Conservation (phyloP, 2,113 vertebrate genomes). For the Rhineura floridana region DNA sequence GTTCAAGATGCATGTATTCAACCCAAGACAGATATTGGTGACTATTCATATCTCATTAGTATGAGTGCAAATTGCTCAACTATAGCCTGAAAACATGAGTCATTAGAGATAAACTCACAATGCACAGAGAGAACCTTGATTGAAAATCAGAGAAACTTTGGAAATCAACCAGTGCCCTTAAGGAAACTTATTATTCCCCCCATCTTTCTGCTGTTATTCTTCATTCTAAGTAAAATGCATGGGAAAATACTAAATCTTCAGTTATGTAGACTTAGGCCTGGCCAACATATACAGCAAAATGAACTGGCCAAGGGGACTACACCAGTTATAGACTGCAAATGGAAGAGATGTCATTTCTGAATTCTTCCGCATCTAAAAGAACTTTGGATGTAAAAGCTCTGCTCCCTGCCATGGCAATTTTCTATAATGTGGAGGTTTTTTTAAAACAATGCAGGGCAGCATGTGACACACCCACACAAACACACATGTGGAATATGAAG, state of each 20-base stretch:
- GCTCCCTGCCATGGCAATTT: not conserved
- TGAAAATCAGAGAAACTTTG: conserved; percentile 34
- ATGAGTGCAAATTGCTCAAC: conserved; percentile 22
- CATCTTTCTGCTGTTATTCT: not conserved
- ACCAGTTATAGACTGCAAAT: not conserved
- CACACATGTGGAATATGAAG: not conserved
- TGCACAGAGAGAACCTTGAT: not conserved
- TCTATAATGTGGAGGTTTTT: not conserved
- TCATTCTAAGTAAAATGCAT: rapidly evolving
- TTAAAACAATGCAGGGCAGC: not conserved
- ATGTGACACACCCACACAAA: not conserved
- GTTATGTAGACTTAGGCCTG: not conserved
- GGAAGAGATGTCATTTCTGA: not conserved
- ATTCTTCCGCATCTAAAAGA: not conserved
- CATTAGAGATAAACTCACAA: conserved; percentile 12
- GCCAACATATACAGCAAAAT: not conserved
- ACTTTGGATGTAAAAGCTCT: not conserved
- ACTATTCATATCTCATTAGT: conserved; percentile 26
- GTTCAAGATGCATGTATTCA: conserved; percentile 26
- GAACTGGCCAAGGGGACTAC: not conserved
- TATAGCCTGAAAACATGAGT: conserved; percentile 42
- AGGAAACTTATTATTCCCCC: not conserved
- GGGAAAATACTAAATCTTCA: not conserved
- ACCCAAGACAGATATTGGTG: not conserved
- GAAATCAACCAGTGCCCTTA: not conserved